These are phyloP conservation scores for Ciconia nigra DNA, from an alignment of 2,797 vertebrate genomes.

Conservation along the genomic window DNA sequence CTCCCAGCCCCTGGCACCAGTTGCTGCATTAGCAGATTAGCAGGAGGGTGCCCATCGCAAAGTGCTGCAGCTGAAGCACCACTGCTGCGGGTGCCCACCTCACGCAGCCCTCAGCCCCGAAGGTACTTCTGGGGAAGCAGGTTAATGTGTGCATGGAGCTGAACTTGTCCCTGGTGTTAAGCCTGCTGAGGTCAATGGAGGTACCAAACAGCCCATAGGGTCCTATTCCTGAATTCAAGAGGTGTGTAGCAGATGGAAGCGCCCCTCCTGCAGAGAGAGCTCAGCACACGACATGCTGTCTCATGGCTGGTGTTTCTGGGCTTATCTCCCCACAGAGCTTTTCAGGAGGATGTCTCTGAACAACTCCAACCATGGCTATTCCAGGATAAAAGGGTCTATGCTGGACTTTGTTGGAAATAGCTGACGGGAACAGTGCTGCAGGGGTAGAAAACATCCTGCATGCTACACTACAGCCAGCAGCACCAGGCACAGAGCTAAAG, in stretches of 20 bases:
- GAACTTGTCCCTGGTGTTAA: neutral
- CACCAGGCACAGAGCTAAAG: neutral
- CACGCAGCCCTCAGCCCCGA: neutral
- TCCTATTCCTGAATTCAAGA: neutral
- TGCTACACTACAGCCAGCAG: neutral
- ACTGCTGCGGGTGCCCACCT: neutral
- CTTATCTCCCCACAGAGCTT: neutral
- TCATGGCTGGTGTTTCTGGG: neutral
- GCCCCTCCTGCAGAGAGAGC: neutral
- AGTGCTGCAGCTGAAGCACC: neutral
- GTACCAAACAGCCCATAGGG: neutral
- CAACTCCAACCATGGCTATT: neutral
- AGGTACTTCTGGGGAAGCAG: neutral
- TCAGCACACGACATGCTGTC: neutral
- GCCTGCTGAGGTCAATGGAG: neutral
- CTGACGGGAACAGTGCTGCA: neutral
- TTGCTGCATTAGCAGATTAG: neutral
- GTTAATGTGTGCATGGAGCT: neutral
- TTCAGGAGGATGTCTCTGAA: neutral
- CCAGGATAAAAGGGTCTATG: neutral
- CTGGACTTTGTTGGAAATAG: neutral
- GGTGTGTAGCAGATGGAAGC: neutral
- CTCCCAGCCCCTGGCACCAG: neutral
- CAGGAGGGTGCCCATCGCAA: neutral
- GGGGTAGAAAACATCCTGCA: neutral